Evolutionary conservation across 2,797 vertebrate species (phyloP), one percentile per base, ranked within the genome.

Genomic region (Lagorchestes hirsutus): DNA sequence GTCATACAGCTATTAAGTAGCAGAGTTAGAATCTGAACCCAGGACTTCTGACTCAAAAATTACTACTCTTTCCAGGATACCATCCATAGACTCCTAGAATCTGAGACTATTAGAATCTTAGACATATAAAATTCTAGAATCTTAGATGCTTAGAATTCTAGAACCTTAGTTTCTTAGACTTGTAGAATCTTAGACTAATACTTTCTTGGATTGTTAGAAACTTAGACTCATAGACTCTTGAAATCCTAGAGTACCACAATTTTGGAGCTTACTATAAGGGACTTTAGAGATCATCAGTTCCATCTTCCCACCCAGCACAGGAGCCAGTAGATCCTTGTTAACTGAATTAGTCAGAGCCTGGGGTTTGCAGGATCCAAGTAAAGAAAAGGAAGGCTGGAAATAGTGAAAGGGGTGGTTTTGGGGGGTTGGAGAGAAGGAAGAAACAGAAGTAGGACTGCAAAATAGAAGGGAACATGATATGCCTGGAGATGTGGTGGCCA

Each of bases 301-400:
- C 67, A 46, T 82, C n/a, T 82, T 24, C 2, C 18, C n/a, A 82
- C 5, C 67, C 67, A 82, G 67, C 2, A 12, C 8, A 46, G 67
- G 6, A 40, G 40, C 40, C n/a, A 74, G 5, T 34, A 67, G 13
- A 67, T 67, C 34, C 34, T 74, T 74, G 29, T 74, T 74, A n/a
- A 40, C 34, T 74, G 5, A 22, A 74, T 22, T 74, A n/a, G 5
- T 74, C 34, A 40, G n/a, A 40, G 22, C 2, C 67, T 82, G n/a
- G 67, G 67, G 16, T 82, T 82, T 82, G 1, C 16, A 9, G 67
- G 67, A 82, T 8, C n/a, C 18, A 82, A 22, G 22, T 22, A 82
- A n/a, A 54, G 90, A 14, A 27, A 90, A 52, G 50, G 29, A 22
- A 1, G 0, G 0, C 27, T 90, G 0, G 0, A 16, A 27, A 82